These are phyloP conservation scores for Ditula angustiorana DNA, from an alignment of 2,888 invertebrate genomes.

Conservation along the genomic window DNA sequence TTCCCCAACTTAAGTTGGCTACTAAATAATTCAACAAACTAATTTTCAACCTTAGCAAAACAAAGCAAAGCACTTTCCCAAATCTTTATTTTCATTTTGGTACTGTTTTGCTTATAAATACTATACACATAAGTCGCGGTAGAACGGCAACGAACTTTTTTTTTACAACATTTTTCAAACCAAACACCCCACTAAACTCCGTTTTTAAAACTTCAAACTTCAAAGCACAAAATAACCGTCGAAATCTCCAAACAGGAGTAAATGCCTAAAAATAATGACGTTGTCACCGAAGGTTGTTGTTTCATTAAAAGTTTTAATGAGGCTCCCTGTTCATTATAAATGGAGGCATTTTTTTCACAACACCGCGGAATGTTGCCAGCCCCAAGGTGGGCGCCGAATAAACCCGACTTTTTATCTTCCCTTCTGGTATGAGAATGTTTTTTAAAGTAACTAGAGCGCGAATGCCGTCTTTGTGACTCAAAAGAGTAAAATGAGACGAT, in stretches of 20 bases:
- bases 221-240: slow-evolving; percentile 13
- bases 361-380: neutral
- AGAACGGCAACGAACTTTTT: neutral
- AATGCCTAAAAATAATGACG: slow-evolving; percentile 38
- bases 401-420: slow-evolving; percentile 1
- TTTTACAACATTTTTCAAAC: neutral
- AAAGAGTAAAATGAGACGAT: slow-evolving; percentile 13
- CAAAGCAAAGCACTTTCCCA: too few relatives aligned
- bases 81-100: too few relatives aligned
- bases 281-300: slow-evolving; percentile 40
- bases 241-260: slow-evolving; percentile 13
- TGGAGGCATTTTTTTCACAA: slow-evolving; percentile 15
- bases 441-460: slow-evolving; percentile 13
- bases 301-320: slow-evolving; percentile 68
- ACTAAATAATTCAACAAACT: too few relatives aligned
- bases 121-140: neutral
- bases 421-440: slow-evolving; percentile 2
- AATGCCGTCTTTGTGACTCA: slow-evolving; percentile 11
- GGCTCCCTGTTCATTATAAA: slow-evolving; percentile 40
- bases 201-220: slow-evolving; percentile 8
- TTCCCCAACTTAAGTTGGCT: too few relatives aligned
- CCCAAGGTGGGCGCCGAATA: slow-evolving; percentile 13
- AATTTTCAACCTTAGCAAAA: too few relatives aligned
- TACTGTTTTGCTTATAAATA: too few relatives aligned
- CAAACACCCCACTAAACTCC: neutral